These are phyloP conservation scores for Nemurella pictetii DNA, from an alignment of 2,888 invertebrate genomes.

Conservation along the genomic window DNA sequence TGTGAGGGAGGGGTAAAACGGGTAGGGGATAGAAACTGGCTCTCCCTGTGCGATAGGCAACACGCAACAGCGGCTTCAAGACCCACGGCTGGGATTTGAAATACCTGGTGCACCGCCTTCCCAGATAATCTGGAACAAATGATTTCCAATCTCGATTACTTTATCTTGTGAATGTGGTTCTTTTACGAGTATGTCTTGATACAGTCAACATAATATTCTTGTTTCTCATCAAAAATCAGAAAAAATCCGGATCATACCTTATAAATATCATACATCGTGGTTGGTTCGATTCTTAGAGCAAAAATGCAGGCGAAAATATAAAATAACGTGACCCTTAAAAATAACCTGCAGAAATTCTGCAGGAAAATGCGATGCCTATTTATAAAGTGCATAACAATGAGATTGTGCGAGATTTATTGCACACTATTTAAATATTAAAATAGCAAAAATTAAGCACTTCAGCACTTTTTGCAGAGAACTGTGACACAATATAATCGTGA, in stretches of 20 bases:
- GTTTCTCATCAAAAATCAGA: too few species aligned
- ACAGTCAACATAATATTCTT: too few species aligned
- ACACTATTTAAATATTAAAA: background rate
- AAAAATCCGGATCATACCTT: too few species aligned
- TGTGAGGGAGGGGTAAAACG: background rate
- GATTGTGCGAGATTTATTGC: background rate
- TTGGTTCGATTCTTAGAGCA: too few species aligned
- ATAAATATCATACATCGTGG: too few species aligned
- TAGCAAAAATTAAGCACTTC: background rate
- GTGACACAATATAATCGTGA: background rate
- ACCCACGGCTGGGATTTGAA: background rate
- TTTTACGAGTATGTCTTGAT: background rate
- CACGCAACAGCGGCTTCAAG: background rate
- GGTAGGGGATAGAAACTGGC: background rate
- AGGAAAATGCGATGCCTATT: background rate
- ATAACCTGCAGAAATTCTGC: background rate
- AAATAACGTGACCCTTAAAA: background rate
- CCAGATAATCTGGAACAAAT: background rate
- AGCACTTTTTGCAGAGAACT: background rate
- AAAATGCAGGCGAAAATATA: background rate
- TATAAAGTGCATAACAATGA: background rate
- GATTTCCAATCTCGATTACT: background rate
- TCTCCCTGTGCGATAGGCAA: background rate
- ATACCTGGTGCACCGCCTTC: background rate
- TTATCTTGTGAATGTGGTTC: background rate